Conservation (phyloP, 2,113 vertebrate species). For the Rhynchomys soricoides region DNA sequence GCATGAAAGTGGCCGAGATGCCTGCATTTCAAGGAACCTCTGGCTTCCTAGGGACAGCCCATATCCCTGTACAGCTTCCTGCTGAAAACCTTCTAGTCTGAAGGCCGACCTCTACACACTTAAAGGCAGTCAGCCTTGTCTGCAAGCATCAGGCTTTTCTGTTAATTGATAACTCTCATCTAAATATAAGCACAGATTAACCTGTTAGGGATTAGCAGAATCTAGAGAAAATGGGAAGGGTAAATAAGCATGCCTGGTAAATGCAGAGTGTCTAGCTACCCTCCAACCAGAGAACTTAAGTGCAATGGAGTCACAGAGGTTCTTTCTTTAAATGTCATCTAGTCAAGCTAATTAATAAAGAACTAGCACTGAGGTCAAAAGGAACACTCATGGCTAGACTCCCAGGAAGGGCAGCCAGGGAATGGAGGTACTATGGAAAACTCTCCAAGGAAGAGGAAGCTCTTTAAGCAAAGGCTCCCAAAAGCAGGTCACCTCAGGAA, state of each 20-base stretch:
- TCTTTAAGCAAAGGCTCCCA: not conserved
- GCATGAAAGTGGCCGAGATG: not conserved
- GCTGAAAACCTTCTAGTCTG: not conserved
- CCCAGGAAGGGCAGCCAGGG: slow-evolving; percentile 1
- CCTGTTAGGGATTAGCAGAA: slow-evolving; percentile 51
- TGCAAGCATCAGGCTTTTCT: slow-evolving; percentile 48
- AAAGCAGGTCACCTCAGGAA: not conserved
- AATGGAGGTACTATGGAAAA: not conserved
- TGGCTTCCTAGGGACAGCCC: not conserved
- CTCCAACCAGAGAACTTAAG: not conserved
- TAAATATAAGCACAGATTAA: slow-evolving; percentile 64
- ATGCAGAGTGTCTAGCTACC: not conserved
- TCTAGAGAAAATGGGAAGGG: not conserved
- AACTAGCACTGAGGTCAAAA: not conserved
- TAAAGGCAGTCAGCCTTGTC: not conserved
- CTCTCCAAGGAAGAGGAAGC: not conserved
- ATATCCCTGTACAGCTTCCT: not conserved
- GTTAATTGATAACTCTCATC: slow-evolving; percentile 68
- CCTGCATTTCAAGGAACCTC: not conserved
- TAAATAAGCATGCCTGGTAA: not conserved
- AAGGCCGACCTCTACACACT: not conserved
- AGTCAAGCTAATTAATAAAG: not conserved
- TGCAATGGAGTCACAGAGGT: not conserved
- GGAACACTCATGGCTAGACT: not conserved
- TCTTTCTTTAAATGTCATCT: slow-evolving; percentile 54